Evolutionary conservation across 2,888 invertebrate genomes (phyloP).

Genomic region (Coenonympha glycerion): DNA sequence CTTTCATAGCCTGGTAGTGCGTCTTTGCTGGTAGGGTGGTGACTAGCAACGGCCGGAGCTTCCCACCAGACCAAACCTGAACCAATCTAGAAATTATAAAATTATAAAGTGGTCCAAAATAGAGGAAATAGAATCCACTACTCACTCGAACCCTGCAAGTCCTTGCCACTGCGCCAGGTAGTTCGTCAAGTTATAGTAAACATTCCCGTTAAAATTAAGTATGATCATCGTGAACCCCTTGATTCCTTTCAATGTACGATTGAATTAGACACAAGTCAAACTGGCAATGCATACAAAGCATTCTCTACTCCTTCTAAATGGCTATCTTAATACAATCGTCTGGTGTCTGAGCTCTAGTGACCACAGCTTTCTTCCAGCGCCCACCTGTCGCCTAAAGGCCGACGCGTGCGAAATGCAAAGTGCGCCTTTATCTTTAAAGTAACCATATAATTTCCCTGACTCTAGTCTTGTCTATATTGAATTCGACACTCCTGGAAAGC

Average conservation of each 20-base stretch:
- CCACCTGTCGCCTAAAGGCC: conserved; percentile 37
- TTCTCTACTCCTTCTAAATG: conserved; percentile 30
- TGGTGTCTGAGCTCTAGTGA: too few relatives aligned
- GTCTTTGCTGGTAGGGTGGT: too few relatives aligned
- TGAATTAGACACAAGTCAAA: conserved; percentile 9
- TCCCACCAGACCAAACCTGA: too few relatives aligned
- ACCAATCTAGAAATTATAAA: too few relatives aligned
- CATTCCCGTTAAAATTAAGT: background rate
- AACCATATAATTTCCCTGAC: conserved; percentile 3
- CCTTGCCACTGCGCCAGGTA: too few relatives aligned
- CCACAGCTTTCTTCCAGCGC: conserved; percentile 38
- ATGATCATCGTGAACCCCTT: background rate
- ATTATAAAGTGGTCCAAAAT: too few relatives aligned
- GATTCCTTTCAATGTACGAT: background rate
- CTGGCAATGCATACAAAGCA: conserved; percentile 5
- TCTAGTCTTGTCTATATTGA: conserved; percentile 3
- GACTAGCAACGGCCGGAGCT: too few relatives aligned
- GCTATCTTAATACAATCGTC: conserved; percentile 43
- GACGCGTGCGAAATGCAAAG: conserved; percentile 15
- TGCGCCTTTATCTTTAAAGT: conserved; percentile 6
- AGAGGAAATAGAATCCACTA: too few relatives aligned
- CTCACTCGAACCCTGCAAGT: too few relatives aligned
- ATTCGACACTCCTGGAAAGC: background rate
- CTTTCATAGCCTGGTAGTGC: too few relatives aligned
- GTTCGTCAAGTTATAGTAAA: background rate